phyloP scores from a whole-genome alignment of 2,888 invertebrate genomes.

The Cheilosia grossa region DNA sequence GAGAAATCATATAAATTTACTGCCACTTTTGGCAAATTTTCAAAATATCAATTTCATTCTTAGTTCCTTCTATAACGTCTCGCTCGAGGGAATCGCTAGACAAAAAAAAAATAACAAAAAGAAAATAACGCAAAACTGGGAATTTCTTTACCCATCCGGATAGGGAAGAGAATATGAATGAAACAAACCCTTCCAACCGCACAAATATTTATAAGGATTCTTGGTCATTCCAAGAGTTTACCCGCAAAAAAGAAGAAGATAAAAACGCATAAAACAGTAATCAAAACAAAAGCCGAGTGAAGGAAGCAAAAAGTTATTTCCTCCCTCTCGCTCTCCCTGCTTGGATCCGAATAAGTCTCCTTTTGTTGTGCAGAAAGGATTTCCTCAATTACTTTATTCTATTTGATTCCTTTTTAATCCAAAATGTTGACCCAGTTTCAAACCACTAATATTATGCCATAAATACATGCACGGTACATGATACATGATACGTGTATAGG shows the following conservation, averaged over 20 bases:
- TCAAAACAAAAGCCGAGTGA: conserved; percentile 29
- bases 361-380: conserved; percentile 50
- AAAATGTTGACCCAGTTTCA: conserved; percentile 66
- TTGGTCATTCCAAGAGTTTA: conserved; percentile 39
- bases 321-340: background rate
- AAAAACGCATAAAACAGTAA: conserved; percentile 36
- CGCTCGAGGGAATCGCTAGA: conserved; percentile 15
- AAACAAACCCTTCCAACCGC: conserved; percentile 4
- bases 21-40: conserved; percentile 69
- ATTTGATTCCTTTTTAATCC: conserved; percentile 67
- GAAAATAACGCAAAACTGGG: background rate
- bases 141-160: conserved; percentile 28
- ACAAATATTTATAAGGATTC: conserved; percentile 41
- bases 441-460: conserved; percentile 10
- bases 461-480: background rate
- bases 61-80: conserved; percentile 18
- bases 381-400: conserved; percentile 69
- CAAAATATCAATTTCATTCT: conserved; percentile 72
- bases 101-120: background rate
- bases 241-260: background rate
- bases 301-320: conserved; percentile 23
- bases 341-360: conserved; percentile 14
- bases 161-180: background rate
- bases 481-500: background rate
- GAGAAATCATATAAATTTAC: conserved; percentile 57